Base-by-base conservation (phyloP, 2,888 invertebrate species). In the Drosophila monieri region DNA sequence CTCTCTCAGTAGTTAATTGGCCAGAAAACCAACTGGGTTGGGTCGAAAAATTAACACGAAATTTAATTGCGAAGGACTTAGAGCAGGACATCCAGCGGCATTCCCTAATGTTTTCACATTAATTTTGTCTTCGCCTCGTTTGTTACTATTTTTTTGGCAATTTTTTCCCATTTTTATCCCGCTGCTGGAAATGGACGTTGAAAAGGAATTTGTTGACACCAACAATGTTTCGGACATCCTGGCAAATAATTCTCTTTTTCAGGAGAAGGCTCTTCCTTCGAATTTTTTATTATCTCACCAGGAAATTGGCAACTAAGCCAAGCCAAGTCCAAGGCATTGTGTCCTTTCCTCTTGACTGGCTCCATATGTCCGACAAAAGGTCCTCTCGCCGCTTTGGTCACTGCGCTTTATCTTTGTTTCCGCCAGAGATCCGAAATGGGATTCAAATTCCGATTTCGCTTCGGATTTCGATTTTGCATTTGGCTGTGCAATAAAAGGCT, bases 181-280 rank as follows among this genome's bases (percentile, higher is more conserved):
- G 59, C 65, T 67, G 54, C 69, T 80, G 80, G 77, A 75, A 74
- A 78, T 84, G 48, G 65, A 54, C 73, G 80, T 74, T 83, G 85
- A 79, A 85, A 78, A 77, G 80, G 86, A 88, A 89, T 89, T 88
- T 89, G 84, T 76, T 88, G 89, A 89, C 89, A 89, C 88, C 85
- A 89, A 89, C 88, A 87, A 89, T 89, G 89, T 88, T 86, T 88
- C 85, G 89, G 85, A 89, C 88, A 89, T 89, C 84, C 88, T 78
- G 84, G 84, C 78, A 77, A 88, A 81, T 81, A 77, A 81, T 86
- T 81, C 78, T 85, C 78, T 58, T 49, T 66, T 49, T 59, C 44
- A 5, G n/a, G 15, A 4, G 39, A 39, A 41, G 8, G n/a, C 23
- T 14, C 15, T 35, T 32, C 32, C 21, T 35, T 44, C 53, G 56